These are phyloP conservation scores for Cephus spinipes DNA, from an alignment of 2,888 invertebrate genomes.

Conservation along the genomic window DNA sequence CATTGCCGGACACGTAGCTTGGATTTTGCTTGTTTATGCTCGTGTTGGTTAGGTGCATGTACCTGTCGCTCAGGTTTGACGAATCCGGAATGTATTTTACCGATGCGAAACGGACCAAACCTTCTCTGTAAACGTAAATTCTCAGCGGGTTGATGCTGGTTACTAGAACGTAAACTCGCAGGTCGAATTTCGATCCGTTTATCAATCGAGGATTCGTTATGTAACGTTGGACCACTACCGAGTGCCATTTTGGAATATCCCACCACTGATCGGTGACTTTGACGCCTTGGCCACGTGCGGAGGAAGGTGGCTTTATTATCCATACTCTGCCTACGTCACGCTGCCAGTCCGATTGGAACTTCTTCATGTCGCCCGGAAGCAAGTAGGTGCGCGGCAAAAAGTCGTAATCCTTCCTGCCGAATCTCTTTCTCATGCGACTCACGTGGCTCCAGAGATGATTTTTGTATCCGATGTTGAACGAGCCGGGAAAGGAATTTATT, in stretches of 20 bases:
- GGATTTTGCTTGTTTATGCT: constrained; percentile 88
- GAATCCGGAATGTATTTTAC: constrained; percentile 83
- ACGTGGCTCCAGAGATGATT: constrained; percentile 89
- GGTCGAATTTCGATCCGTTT: constrained; percentile 95
- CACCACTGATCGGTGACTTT: constrained; percentile 91
- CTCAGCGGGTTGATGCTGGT: constrained; percentile 93
- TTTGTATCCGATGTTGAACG: constrained; percentile 94
- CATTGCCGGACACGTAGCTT: constrained; percentile 87
- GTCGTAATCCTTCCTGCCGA: constrained; percentile 67
- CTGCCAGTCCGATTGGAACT: constrained; percentile 86
- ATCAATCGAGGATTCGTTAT: constrained; percentile 84
- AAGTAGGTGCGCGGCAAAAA: constrained; percentile 76
- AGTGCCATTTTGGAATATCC: constrained; percentile 84
- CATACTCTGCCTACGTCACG: constrained; percentile 80
- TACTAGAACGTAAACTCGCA: constrained; percentile 92
- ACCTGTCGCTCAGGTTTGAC: constrained; percentile 80
- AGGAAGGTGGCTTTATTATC: constrained; percentile 97
- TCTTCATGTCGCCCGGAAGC: constrained; percentile 85
- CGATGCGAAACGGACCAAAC: constrained; percentile 93
- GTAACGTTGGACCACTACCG: constrained; percentile 90
- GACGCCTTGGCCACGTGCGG: constrained; percentile 95
- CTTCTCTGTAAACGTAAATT: constrained; percentile 93
- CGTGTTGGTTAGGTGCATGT: constrained; percentile 91
- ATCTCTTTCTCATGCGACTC: constrained; percentile 70
- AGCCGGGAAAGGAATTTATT: constrained; percentile 96